Evolutionary conservation across 2,888 invertebrate species (phyloP).

Genomic region (Aleiodes testaceus): DNA sequence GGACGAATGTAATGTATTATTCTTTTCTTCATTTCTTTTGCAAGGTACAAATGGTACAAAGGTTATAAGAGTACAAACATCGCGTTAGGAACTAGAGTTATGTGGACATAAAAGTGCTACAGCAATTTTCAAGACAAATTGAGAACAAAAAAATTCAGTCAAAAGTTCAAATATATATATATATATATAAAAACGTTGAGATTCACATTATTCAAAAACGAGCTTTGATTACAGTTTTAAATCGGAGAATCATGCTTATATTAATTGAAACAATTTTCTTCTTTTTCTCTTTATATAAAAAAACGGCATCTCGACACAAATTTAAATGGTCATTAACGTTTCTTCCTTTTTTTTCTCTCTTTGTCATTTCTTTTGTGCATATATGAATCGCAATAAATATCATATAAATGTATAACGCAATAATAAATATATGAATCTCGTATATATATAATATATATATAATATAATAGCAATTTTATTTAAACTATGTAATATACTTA

Average conservation of each 20-base stretch:
- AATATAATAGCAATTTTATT: constrained; percentile 55
- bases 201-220: constrained; percentile 29
- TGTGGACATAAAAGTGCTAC: constrained; percentile 71
- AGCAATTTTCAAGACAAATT: constrained; percentile 49
- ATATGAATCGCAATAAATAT: constrained; percentile 67
- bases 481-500: constrained; percentile 59
- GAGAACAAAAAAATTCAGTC: constrained; percentile 27
- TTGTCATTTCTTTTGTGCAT: constrained; percentile 58
- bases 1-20: constrained; percentile 72
- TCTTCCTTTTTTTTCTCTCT: neutral
- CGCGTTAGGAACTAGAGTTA: constrained; percentile 72
- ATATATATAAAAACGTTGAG: constrained; percentile 10
- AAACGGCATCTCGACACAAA: constrained; percentile 20
- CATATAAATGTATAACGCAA: constrained; percentile 72
- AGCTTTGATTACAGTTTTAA: constrained; percentile 19
- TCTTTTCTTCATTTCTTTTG: constrained; percentile 52
- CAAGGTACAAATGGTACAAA: constrained; percentile 73
- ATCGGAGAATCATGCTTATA: neutral
- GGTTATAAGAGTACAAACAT: constrained; percentile 71
- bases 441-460: constrained; percentile 52
- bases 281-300: constrained; percentile 17
- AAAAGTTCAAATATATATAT: constrained; percentile 18
- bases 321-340: constrained; percentile 24
- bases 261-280: constrained; percentile 18
- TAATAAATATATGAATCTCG: constrained; percentile 67